Base-by-base conservation (phyloP, 2,113 vertebrate species). In the Nothobranchius furzeri region DNA sequence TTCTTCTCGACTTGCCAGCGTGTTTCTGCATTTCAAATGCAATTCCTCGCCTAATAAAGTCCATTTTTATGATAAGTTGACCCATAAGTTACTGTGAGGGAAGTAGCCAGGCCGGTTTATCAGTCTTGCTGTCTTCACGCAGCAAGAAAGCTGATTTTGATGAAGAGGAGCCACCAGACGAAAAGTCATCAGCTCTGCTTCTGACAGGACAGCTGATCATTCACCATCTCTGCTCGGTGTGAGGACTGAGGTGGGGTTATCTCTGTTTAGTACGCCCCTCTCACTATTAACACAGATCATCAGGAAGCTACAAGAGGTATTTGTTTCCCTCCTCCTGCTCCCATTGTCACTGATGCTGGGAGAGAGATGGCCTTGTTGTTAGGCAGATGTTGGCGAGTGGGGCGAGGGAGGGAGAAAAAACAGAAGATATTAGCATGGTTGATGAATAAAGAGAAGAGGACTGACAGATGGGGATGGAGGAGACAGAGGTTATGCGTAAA, bases 281-380 rank as follows among this genome's bases (percentile, higher is more conserved):
- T 45, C 43, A 10, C 43, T 45, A 2, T 12, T 11, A 45, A 45
- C 52, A 59, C 13, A 45, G 20, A n/a, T n/a, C 0, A 9, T 61
- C 15, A 14, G 4, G 36, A 67, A 64, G 45, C 47, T 36, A 43
- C 67, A 54, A 48, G 4, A 42, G 47, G 64, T 42, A 66, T 64
- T 15, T 25, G 70, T 73, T 68, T 57, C 47, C 54, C 48, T 30
- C 72, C 63, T 55, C 54, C 56, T 79, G 62, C 69, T 49, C 55
- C 54, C 46, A 64, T 60, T 46, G 70, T 48, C 60, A 63, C 43
- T 37, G 37, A 55, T 58, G 75, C 68, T 78, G 64, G 79, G 77
- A 57, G 51, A 64, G 70, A 86, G 70, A 68, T 75, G 63, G 86
- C 78, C 89, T 90, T 92, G 92, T 93, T 91, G 92, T 91, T 87